Conservation (phyloP, 2,888 invertebrate genomes). For the Sesia apiformis region DNA sequence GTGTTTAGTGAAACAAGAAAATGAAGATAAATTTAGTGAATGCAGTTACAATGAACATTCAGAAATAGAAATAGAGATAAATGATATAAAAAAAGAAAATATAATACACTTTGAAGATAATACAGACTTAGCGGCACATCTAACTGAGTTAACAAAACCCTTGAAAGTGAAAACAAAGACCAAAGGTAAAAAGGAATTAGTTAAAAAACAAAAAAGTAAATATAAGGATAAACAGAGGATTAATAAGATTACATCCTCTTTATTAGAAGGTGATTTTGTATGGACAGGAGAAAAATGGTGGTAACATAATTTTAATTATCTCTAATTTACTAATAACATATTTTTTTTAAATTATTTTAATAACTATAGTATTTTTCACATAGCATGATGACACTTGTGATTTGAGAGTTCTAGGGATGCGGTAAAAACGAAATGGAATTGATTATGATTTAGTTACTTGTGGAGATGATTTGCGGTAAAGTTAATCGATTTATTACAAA, state of each 20-base stretch:
- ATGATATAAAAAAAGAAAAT: slow-evolving; percentile 20
- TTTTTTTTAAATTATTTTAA: no score
- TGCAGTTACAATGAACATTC: slow-evolving; percentile 13
- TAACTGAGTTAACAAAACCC: slow-evolving; percentile 20
- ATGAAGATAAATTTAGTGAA: slow-evolving; percentile 7
- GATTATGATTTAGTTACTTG: no score
- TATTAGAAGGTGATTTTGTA: slow-evolving; percentile 53
- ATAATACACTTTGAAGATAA: slow-evolving; percentile 12
- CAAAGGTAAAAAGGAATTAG: slow-evolving; percentile 9
- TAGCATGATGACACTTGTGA: no score
- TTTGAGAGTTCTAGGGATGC: no score
- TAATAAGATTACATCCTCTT: slow-evolving; percentile 46
- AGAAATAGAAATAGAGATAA: slow-evolving; percentile 22
- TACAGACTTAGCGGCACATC: slow-evolving; percentile 6
- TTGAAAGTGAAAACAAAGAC: slow-evolving; percentile 12
- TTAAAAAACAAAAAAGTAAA: no score
- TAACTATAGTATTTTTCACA: no score
- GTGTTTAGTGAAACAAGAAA: slow-evolving; percentile 34
- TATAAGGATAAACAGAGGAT: slow-evolving; percentile 2
- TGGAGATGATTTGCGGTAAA: no score
- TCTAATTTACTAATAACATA: no score
- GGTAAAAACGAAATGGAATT: no score
- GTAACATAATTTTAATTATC: slow-evolving; percentile 30
- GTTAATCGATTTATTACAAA: no score
- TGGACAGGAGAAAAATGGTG: slow-evolving; percentile 63